Evolutionary conservation across 2,797 vertebrate species (phyloP).

Genomic region (Rhinoraja longicauda): DNA sequence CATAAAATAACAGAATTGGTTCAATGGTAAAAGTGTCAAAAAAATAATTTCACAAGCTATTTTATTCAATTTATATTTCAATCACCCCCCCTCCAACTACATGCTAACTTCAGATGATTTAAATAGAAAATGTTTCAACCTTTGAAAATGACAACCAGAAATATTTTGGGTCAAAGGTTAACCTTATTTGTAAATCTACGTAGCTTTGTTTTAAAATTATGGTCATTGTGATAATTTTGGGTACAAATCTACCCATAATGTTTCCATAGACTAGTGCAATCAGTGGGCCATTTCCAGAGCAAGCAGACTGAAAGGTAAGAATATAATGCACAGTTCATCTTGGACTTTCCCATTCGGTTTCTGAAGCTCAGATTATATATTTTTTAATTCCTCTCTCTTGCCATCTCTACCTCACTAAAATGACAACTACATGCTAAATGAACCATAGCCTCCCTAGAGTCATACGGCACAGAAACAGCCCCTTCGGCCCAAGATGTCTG

Average conservation of each 20-base stretch:
- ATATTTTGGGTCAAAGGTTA: neutral
- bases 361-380: neutral
- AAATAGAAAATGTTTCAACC: constrained; percentile 10
- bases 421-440: neutral
- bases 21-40: neutral
- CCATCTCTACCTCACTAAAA: neutral
- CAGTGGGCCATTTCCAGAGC: constrained; percentile 47
- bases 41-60: neutral
- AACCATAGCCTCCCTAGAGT: neutral
- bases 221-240: constrained; percentile 36
- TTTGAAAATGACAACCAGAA: neutral
- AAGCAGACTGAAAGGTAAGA: constrained; percentile 52
- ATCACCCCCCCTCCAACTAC: neutral
- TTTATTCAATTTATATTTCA: neutral
- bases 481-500: no score
- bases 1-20: neutral
- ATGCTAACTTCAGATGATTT: constrained; percentile 3
- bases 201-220: constrained; percentile 41
- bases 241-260: constrained; percentile 53
- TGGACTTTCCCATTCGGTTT: neutral
- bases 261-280: constrained; percentile 51
- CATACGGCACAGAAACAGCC: no score
- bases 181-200: constrained; percentile 19
- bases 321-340: constrained; percentile 29
- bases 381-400: neutral